Evolutionary conservation across 2,888 invertebrate genomes (phyloP).

Genomic region (Orthosia gracilis): DNA sequence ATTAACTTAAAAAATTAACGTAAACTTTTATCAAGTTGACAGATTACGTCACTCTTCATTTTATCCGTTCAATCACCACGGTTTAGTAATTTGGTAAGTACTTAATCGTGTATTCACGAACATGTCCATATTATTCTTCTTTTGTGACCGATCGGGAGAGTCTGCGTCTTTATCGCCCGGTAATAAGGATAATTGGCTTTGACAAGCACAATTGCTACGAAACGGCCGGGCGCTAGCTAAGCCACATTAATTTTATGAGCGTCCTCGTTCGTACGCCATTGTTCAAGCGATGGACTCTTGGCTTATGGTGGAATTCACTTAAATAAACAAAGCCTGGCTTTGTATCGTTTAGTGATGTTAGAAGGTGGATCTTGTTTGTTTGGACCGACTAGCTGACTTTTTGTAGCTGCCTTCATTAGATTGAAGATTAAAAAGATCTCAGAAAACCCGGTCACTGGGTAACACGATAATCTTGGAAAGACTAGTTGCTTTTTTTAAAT

Average conservation of each 20-base stretch:
- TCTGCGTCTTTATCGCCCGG: slow-evolving; percentile 68
- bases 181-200: slow-evolving; percentile 74
- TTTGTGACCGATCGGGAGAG: slow-evolving; percentile 54
- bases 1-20: too few relatives aligned
- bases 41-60: slow-evolving; percentile 7
- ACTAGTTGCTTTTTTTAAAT: too few relatives aligned
- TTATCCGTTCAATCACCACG: slow-evolving; percentile 8
- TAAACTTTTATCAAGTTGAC: slow-evolving; percentile 1
- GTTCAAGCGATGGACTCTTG: slow-evolving; percentile 68
- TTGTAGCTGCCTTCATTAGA: background rate
- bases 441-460: too few relatives aligned
- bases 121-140: slow-evolving; percentile 40
- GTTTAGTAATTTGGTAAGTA: slow-evolving; percentile 18
- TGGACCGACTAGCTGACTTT: background rate
- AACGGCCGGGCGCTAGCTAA: slow-evolving; percentile 61
- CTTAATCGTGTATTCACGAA: slow-evolving; percentile 47
- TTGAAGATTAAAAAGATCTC: too few relatives aligned
- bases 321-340: slow-evolving; percentile 44
- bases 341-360: slow-evolving; percentile 47
- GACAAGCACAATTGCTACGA: slow-evolving; percentile 70
- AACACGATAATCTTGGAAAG: too few relatives aligned
- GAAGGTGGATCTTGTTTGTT: slow-evolving; percentile 19
- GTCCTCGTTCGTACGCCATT: slow-evolving; percentile 64
- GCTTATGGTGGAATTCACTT: slow-evolving; percentile 63
- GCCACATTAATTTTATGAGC: slow-evolving; percentile 76